Percentiles rank a stretch among this genome's conserved stretches.
Evolutionary conservation across 2,113 vertebrate species (phyloP).

Genomic region (Tamias sibiricus): DNA sequence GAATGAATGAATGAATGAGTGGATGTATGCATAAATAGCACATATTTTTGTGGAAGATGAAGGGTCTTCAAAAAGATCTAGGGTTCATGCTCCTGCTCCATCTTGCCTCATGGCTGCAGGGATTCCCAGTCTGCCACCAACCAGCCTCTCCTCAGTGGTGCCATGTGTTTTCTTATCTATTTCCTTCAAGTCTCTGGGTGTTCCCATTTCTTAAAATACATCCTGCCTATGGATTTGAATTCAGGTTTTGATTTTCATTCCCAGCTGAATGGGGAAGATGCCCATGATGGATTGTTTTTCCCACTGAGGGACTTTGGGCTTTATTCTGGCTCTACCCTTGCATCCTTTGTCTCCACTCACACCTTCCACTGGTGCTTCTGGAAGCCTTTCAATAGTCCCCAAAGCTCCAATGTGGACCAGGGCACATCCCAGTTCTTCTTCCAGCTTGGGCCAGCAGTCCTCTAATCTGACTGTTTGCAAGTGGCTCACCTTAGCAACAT

Average conservation of each 20-base stretch:
- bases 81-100: fast-evolving
- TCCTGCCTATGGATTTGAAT: neutral
- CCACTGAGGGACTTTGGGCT: neutral
- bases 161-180: neutral
- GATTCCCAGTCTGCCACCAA: neutral
- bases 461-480: neutral
- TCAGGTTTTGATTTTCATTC: neutral
- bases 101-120: fast-evolving
- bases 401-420: neutral
- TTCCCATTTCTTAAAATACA: neutral
- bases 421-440: neutral
- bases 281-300: neutral
- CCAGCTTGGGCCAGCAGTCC: fast-evolving
- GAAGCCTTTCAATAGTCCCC: neutral
- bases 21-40: neutral
- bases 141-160: neutral
- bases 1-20: neutral
- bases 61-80: neutral
- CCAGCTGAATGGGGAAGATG: neutral
- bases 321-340: neutral
- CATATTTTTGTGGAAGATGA: neutral
- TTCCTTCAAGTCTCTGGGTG: neutral
- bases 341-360: neutral
- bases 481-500: neutral
- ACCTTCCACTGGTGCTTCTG: neutral